Base-by-base conservation (phyloP, 2,797 vertebrate species). In the Paedocypris micromegethes region DNA sequence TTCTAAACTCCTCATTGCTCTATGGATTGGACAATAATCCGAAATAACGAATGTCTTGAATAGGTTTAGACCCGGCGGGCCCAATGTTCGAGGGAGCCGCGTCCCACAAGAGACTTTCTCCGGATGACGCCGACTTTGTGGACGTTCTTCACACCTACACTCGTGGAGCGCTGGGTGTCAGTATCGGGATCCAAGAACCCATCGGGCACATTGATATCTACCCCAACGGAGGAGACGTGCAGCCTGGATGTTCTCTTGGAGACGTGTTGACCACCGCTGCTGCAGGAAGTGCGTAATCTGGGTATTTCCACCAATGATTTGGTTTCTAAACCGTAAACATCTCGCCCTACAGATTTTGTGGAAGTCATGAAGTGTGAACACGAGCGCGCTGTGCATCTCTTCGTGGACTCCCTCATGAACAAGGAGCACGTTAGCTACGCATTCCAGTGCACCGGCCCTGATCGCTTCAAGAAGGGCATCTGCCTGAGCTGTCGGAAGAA, bases 401-500 rank as follows among this genome's bases (percentile, higher is more conserved):
- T 98, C 0, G 93, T 98, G 6, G 96, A 98, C 83, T 98, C 96
- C 2, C 82, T 99, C 9, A 90, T 98, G 85, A 93, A 91, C 81
- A 89, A 91, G 70, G 92, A 97, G 38, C 92, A 97, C 67, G 85
- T 92, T 23, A 97, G 94, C 85, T 94, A 92, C 0, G 95, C 95
- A 0, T 99, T 90, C 78, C 93, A 95, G 73, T 99, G 97, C 76
- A 91, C 91, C 0, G 92, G 90, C 3, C 88, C 94, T 0, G 89
- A 85, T 1, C 94, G 95, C 66, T 99, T 99, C 84, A 94, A 93
- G 81, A 98, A 94, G 74, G 97, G 97, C 0, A 93, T 97, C 83
- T 99, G 97, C 78, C 89, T 99, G 80, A 98, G 96, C 85, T 99
- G 97, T 84, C 89, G 95, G 62, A 98, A 96, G 78, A 94, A 98